phyloP scores from a whole-genome alignment of 2,113 vertebrate species.

The Mormyrus iriodes region DNA sequence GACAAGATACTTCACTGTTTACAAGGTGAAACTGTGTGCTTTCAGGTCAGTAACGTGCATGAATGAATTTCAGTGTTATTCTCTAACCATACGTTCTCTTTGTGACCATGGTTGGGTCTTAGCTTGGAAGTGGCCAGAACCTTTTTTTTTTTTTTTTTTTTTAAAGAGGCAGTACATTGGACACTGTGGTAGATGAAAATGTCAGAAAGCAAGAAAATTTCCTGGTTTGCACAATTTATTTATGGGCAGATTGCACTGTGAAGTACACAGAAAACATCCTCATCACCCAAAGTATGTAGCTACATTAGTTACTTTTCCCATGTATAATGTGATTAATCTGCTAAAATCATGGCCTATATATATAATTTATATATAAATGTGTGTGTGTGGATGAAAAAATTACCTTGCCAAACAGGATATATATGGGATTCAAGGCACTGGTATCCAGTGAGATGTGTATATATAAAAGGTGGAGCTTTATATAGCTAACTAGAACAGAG shows the following conservation, averaged over 20 bases:
- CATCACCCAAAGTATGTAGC: too few species aligned
- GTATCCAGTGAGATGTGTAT: background rate
- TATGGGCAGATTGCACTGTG: background rate
- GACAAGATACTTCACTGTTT: background rate
- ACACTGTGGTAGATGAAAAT: background rate
- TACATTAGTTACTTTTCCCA: too few species aligned
- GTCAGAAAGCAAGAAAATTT: background rate
- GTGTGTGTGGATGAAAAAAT: background rate
- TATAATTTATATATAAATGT: background rate
- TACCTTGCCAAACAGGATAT: background rate
- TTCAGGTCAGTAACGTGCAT: background rate
- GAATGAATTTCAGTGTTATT: background rate
- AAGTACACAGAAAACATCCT: background rate
- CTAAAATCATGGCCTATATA: background rate
- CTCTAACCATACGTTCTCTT: background rate
- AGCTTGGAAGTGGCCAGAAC: background rate
- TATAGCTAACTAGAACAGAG: too few species aligned
- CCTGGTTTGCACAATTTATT: background rate
- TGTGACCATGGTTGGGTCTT: background rate
- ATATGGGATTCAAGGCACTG: background rate
- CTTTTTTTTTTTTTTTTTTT: background rate
- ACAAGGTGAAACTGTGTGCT: background rate
- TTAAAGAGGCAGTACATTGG: background rate
- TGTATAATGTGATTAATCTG: too few species aligned
- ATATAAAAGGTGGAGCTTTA: too few species aligned